Base-by-base conservation (phyloP, 1,140 invertebrate genomes). In the Leptopilina clavipes region DNA sequence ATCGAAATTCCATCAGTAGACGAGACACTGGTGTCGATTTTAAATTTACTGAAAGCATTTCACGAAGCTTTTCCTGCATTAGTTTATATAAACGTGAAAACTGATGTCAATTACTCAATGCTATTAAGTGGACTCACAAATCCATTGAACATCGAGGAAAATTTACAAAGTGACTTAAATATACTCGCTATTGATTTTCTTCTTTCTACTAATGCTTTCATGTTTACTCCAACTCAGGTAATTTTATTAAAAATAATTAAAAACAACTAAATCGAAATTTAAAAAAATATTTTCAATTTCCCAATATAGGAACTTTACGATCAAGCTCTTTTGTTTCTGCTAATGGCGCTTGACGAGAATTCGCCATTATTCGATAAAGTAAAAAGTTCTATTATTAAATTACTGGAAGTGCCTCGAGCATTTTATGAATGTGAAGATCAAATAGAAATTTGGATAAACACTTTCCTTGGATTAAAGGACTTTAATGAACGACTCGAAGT, bases 131-230 rank as follows among this genome's bases (percentile, higher is more conserved):
- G 84, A 37, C 70, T 86, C 19, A 44, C 76, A 31, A 45, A 77
- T 1, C 3, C 84, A 7, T 81, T 87, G 48, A 79, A 84, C 52
- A 74, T 79, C 83, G n/a, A 73, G 17, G 48, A 81, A 56, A 73
- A 87, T 56, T 86, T 89, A 25, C 79, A 89, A 44, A 89, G 90
- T 45, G 79, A 90, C 72, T 88, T 95, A 73, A 93, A 94, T 87
- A 88, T 94, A 1, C 94, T 94, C 88, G 90, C 93, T 1, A 92
- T 94, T 12, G 92, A 92, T 65, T 91, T 94, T 43, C 92, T 94
- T 82, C 79, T 94, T 5, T 85, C 88, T 56, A 79, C 93, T 9
- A 92, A 94, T 81, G 89, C 90, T n/a, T 89, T 90, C 9, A 87
- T 90, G 7, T 92, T 94, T 79, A 89, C 91, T 17, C 88, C 92